Evolutionary conservation across 2,113 vertebrate genomes (phyloP).

Genomic region (Xiphorhynchus elegans): DNA sequence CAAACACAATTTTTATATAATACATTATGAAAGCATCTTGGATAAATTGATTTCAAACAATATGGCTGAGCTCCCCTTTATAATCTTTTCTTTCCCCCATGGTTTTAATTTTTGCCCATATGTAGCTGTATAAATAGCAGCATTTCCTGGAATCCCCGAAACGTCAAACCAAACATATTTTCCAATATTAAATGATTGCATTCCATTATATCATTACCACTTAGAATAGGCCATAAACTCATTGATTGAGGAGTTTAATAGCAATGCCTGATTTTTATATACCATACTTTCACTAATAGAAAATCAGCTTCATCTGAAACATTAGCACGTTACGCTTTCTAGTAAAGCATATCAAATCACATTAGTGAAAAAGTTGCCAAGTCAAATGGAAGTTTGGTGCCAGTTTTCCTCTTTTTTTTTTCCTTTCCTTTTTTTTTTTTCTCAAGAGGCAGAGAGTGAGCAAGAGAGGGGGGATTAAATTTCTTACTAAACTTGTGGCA

Average conservation of each 20-base stretch:
- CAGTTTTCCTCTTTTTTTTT: slow-evolving; percentile 2
- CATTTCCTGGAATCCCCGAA: slow-evolving; percentile 58
- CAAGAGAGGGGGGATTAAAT: slow-evolving; percentile 48
- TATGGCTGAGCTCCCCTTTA: background rate
- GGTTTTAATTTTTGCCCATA: slow-evolving; percentile 60
- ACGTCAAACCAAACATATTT: slow-evolving; percentile 59
- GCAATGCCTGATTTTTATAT: slow-evolving; percentile 61
- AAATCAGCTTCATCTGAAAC: slow-evolving; percentile 70
- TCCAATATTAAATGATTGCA: slow-evolving; percentile 66
- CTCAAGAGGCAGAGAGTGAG: slow-evolving; percentile 4
- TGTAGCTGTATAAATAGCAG: slow-evolving; percentile 54
- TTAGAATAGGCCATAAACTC: slow-evolving; percentile 62
- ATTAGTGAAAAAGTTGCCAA: slow-evolving; percentile 66
- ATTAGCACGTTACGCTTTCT: slow-evolving; percentile 73
- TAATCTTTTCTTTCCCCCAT: background rate
- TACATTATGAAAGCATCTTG: background rate
- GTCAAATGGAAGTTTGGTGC: slow-evolving; percentile 64
- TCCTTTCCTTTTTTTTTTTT: background rate
- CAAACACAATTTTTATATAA: background rate
- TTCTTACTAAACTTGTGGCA: slow-evolving; percentile 64
- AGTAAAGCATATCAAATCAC: slow-evolving; percentile 70
- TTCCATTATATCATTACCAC: slow-evolving; percentile 70
- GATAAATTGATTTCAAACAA: background rate
- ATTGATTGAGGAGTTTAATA: slow-evolving; percentile 60
- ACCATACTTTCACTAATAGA: slow-evolving; percentile 68